phyloP scores from a whole-genome alignment of 2,888 invertebrate species.

The Xestia c-nigrum region DNA sequence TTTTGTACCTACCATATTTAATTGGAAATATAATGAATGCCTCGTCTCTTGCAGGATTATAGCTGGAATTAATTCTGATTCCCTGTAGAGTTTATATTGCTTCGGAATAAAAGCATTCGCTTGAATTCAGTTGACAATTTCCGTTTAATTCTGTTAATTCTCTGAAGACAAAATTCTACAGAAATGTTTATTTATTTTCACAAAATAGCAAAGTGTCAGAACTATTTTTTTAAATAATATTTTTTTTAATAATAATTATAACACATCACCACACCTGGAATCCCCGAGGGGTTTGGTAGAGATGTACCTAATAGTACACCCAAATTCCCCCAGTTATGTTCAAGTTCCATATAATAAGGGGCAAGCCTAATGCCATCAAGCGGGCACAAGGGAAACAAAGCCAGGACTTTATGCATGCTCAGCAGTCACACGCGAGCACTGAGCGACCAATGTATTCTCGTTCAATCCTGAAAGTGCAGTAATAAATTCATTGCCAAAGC shows the following conservation, averaged over 20 bases:
- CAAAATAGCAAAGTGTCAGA: not conserved
- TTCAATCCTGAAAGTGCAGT: not conserved
- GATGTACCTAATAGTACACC: too few relatives aligned
- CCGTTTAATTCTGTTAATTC: constrained; percentile 8
- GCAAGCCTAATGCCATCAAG: too few relatives aligned
- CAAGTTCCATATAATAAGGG: too few relatives aligned
- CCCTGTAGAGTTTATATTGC: constrained; percentile 10
- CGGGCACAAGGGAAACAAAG: too few relatives aligned
- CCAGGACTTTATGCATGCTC: too few relatives aligned
- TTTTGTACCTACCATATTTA: constrained; percentile 17
- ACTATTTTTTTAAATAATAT: not conserved
- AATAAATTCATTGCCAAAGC: constrained; percentile 15
- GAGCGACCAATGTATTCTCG: not conserved
- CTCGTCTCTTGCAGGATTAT: constrained; percentile 25
- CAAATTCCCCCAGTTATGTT: too few relatives aligned
- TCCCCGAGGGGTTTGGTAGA: too few relatives aligned
- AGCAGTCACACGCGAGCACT: too few relatives aligned
- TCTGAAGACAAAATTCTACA: not conserved
- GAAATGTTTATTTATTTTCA: not conserved
- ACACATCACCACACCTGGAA: too few relatives aligned
- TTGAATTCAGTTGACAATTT: constrained; percentile 25
- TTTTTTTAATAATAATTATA: not conserved
- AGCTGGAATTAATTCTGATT: constrained; percentile 25
- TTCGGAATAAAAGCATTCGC: constrained; percentile 19
- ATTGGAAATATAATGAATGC: constrained; percentile 39